phyloP scores from a whole-genome alignment of 1,140 invertebrate species.

The Sarcophaga peregrina region DNA sequence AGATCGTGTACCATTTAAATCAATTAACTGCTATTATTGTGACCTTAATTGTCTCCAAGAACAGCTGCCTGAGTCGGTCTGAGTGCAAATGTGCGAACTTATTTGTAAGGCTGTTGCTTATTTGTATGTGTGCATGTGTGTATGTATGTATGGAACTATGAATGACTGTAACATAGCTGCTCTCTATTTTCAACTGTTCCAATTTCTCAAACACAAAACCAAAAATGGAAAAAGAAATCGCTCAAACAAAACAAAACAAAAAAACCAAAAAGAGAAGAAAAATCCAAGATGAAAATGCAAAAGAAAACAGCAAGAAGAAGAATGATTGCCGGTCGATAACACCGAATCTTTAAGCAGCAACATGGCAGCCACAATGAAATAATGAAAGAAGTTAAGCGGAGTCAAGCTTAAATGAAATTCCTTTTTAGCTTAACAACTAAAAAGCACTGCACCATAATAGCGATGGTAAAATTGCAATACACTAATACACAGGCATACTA shows the following conservation, averaged over 20 bases:
- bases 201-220: not conserved
- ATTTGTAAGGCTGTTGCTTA: no score
- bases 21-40: no score
- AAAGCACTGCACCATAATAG: not conserved
- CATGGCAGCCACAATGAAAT: slow-evolving; percentile 5
- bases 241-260: not conserved
- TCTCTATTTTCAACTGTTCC: not conserved
- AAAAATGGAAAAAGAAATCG: not conserved
- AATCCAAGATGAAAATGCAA: not conserved
- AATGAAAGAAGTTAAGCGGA: slow-evolving; percentile 14
- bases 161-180: not conserved
- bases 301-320: not conserved
- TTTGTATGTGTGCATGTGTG: no score
- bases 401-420: slow-evolving; percentile 14
- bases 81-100: no score
- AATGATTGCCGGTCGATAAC: slow-evolving; percentile 13
- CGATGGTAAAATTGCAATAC: not conserved
- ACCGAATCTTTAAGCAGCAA: slow-evolving; percentile 9
- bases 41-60: no score
- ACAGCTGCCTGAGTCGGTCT: no score
- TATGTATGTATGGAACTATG: not conserved
- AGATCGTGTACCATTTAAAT: no score
- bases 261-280: not conserved
- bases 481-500: not conserved
- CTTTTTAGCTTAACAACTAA: not conserved